These are phyloP conservation scores for Mergus octosetaceus DNA, from an alignment of 2,797 vertebrate species.

Conservation along the genomic window DNA sequence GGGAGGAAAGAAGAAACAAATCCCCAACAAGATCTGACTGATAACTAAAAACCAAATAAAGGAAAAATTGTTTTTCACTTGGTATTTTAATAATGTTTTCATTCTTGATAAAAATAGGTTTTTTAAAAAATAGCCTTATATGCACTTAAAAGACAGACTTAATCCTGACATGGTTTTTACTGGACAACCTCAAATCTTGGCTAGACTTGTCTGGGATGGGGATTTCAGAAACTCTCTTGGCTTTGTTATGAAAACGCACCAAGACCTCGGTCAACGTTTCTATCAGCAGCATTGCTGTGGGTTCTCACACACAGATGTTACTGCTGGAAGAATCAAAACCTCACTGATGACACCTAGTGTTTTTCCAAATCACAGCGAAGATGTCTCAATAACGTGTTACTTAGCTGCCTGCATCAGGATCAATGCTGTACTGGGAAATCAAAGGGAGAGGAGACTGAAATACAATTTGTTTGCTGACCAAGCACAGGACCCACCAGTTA, in stretches of 20 bases:
- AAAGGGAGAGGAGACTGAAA: rapidly evolving
- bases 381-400: no score
- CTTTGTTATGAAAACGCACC: conserved; percentile 31
- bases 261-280: not conserved
- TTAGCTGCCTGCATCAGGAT: not conserved
- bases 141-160: conserved; percentile 23
- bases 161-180: conserved; percentile 55
- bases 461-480: not conserved
- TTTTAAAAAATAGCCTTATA: not conserved
- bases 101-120: conserved; percentile 7
- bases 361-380: not conserved
- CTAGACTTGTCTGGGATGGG: conserved; percentile 59
- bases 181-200: conserved; percentile 49
- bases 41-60: not conserved
- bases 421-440: not conserved
- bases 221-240: conserved; percentile 67
- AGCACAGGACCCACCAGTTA: not conserved
- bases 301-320: not conserved
- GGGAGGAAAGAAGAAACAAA: not conserved
- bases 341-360: conserved; percentile 57
- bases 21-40: not conserved
- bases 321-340: not conserved
- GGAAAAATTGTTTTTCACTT: not conserved
- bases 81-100: conserved; percentile 37
- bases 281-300: not conserved